Evolutionary conservation across 37 sponge, comb jelly and placozoan species (phyloP), one percentile per base, ranked within the genome.

Genomic region (Hexactinellida sp.): DNA sequence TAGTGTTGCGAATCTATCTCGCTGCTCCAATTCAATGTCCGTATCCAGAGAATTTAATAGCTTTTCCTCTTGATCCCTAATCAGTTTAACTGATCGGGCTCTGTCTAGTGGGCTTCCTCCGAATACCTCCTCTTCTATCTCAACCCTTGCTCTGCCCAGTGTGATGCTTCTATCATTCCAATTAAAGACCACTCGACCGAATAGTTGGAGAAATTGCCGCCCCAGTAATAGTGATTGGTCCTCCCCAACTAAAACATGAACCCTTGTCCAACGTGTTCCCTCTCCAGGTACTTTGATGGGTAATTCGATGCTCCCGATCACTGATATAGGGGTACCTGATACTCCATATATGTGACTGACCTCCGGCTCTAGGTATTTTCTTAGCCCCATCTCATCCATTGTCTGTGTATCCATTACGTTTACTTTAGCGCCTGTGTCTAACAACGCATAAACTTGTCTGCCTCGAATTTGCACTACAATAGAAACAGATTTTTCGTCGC

Each of bases 361-460:
- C 76, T 23, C 76, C 76, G 76, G 76, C 76, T 63, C 34, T 63
- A 63, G 30, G 76, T 63, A 63, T 63, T n/a, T 63, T n/a, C 76
- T 63, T 63, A 63, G 25, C 30, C 30, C 30, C 13, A 63, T 5
- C 3, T 63, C 76, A 63, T 63, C 76, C 76, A 63, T 63, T 25
- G 76, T 63, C 76, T 63, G 34, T 10, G 76, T 63, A 63, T 63
- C 76, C 76, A 63, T 63, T 1, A 63, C 76, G 13, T 63, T 63
- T n/a, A 63, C 76, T 23, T 41, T 63, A 63, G 76, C 76, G 3
- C 76, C 76, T 28, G 76, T 63, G 30, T 63, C 76, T n/a, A 63
- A 63, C 32, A 63, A n/a, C 5, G 76, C 76, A n/a, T 63, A 63
- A 63, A 10, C 3, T 25, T 10, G 76, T n/a, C 30, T 63, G 76